Percentiles rank a stretch among this genome's conserved stretches.
Evolutionary conservation across 2,888 invertebrate genomes (phyloP).

Genomic region (Biston stratarius): DNA sequence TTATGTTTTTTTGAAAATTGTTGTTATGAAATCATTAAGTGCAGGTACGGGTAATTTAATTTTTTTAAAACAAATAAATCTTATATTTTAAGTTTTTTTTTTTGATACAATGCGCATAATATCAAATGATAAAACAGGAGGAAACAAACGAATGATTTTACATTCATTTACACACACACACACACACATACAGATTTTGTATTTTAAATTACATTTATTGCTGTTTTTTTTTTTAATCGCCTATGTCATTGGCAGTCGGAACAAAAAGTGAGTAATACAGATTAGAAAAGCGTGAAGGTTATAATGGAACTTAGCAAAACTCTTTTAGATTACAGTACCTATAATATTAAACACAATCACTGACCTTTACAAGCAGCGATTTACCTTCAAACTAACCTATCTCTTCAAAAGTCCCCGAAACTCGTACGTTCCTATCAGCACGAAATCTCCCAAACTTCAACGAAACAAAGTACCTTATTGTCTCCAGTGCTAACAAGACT

Average conservation of each 20-base stretch:
- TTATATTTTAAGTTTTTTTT: neutral
- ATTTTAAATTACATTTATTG: too few relatives aligned
- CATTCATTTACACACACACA: too few relatives aligned
- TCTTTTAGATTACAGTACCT: neutral
- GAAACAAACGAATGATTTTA: too few relatives aligned
- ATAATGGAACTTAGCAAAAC: neutral
- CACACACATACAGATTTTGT: too few relatives aligned
- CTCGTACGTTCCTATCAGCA: constrained; percentile 31
- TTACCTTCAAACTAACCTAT: constrained; percentile 12
- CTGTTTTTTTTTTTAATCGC: too few relatives aligned
- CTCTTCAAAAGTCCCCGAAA: constrained; percentile 35
- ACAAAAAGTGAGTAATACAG: too few relatives aligned
- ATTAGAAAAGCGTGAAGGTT: too few relatives aligned
- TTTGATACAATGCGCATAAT: neutral
- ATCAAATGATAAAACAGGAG: too few relatives aligned
- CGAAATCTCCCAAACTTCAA: constrained; percentile 42
- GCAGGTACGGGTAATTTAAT: neutral
- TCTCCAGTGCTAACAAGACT: constrained; percentile 70
- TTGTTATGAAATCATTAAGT: constrained; percentile 4
- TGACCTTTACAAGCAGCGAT: constrained; percentile 39
- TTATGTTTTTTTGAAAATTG: constrained; percentile 14
- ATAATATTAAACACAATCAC: constrained; percentile 2
- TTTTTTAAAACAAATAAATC: neutral
- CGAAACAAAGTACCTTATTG: constrained; percentile 48
- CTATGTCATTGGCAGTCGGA: too few relatives aligned